Evolutionary conservation across 2,113 vertebrate genomes (phyloP).

Genomic region (Mobula birostris): DNA sequence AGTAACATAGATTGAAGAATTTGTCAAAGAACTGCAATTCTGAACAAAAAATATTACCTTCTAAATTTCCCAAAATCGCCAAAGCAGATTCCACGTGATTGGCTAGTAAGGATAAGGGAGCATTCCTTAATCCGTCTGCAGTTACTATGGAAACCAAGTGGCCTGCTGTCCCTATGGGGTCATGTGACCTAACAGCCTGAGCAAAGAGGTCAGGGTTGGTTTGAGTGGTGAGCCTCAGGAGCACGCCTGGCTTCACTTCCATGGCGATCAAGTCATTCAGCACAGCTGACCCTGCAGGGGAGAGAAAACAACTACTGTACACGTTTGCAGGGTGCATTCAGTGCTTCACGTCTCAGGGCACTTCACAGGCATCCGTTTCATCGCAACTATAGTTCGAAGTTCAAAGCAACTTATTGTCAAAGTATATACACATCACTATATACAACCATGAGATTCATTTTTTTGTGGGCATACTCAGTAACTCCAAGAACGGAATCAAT

Average conservation of each 20-base stretch:
- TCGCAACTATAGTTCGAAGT: neutral
- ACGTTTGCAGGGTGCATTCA: neutral
- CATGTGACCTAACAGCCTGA: conserved; percentile 46
- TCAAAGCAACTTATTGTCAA: no score
- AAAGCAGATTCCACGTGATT: conserved; percentile 64
- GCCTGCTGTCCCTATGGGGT: conserved; percentile 55
- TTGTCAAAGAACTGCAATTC: neutral
- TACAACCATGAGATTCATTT: no score
- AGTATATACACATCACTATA: no score
- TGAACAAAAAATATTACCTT: conserved; percentile 48
- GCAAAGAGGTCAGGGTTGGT: conserved; percentile 57
- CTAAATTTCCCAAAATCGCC: conserved; percentile 51
- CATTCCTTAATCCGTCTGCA: conserved; percentile 55
- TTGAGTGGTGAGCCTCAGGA: conserved; percentile 56
- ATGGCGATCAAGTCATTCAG: conserved; percentile 55
- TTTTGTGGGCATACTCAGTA: no score
- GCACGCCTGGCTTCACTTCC: conserved; percentile 55
- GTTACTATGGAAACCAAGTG: conserved; percentile 64
- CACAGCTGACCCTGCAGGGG: conserved; percentile 40
- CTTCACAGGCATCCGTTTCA: neutral
- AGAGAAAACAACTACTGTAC: neutral
- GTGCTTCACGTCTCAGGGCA: neutral
- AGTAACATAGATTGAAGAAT: neutral
- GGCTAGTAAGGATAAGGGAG: conserved; percentile 61
- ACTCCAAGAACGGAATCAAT: no score